phyloP scores from a whole-genome alignment of 1,140 invertebrate species.

The Bombus breviceps region DNA sequence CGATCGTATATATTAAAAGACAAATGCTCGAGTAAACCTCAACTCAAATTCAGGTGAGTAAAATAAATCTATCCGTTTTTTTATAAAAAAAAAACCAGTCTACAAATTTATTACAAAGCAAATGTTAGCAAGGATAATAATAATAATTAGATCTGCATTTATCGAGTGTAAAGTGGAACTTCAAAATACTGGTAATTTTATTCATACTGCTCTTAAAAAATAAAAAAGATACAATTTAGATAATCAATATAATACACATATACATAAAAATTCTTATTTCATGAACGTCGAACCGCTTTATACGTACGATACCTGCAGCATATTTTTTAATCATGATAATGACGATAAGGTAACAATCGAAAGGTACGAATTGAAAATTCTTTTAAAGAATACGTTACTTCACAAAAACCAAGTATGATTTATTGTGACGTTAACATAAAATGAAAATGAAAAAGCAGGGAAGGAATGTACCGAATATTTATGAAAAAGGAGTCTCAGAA shows the following conservation, averaged over 20 bases:
- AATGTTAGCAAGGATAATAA: constrained; percentile 41
- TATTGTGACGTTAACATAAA: constrained; percentile 30
- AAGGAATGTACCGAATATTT: constrained; percentile 29
- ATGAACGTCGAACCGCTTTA: constrained; percentile 42
- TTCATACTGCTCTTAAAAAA: constrained; percentile 20
- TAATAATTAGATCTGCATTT: constrained; percentile 61
- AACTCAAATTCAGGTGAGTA: constrained; percentile 79
- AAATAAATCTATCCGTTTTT: constrained; percentile 78
- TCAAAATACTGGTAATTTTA: background rate
- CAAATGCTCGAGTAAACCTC: constrained; percentile 78
- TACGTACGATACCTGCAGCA: constrained; percentile 52
- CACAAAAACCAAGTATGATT: constrained; percentile 6
- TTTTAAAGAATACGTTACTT: constrained; percentile 13
- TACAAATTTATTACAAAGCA: constrained; percentile 47
- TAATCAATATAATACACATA: background rate
- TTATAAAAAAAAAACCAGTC: constrained; percentile 54
- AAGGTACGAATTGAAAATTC: constrained; percentile 24
- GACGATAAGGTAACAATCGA: constrained; percentile 13
- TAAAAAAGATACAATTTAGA: constrained; percentile 6
- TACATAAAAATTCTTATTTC: background rate
- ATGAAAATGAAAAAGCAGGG: constrained; percentile 13
- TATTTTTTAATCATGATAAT: constrained; percentile 22
- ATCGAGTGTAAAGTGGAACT: constrained; percentile 64
- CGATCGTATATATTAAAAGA: constrained; percentile 63
- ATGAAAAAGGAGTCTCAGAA: constrained; percentile 18